Conservation (phyloP, 2,888 invertebrate genomes). For the Idaea biselata region DNA sequence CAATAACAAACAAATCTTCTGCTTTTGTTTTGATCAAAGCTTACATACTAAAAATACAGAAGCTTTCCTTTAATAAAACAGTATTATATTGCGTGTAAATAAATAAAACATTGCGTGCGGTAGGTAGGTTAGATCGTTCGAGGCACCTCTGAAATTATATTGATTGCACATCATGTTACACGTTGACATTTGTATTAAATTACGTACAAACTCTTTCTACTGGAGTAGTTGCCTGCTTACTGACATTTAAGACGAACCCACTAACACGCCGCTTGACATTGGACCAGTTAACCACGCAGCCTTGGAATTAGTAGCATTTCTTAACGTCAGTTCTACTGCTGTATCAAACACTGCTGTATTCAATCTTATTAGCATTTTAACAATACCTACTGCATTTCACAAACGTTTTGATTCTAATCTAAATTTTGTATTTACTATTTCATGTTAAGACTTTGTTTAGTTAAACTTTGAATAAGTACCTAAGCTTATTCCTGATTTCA, state of each 20-base stretch:
- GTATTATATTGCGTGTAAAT: constrained; percentile 12
- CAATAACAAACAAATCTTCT: constrained; percentile 25
- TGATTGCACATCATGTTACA: constrained; percentile 33
- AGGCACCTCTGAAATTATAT: constrained; percentile 30
- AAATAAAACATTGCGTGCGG: constrained; percentile 27
- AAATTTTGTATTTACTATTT: not conserved
- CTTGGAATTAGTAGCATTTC: constrained; percentile 48
- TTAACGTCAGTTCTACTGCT: constrained; percentile 52
- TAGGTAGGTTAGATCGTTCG: constrained; percentile 28
- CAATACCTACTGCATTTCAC: not conserved
- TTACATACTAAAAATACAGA: constrained; percentile 17
- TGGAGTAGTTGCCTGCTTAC: constrained; percentile 45
- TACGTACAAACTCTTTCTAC: constrained; percentile 44
- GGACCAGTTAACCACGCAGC: constrained; percentile 52
- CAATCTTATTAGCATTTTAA: constrained; percentile 42
- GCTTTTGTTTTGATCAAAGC: constrained; percentile 21
- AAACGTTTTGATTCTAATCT: not conserved
- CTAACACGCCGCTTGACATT: constrained; percentile 51
- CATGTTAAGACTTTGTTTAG: not conserved
- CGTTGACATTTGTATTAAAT: constrained; percentile 41
- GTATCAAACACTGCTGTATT: constrained; percentile 40
- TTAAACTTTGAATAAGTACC: not conserved
- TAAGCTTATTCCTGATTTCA: not conserved
- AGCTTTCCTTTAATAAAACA: constrained; percentile 4
- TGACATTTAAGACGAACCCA: constrained; percentile 64